phyloP scores from a whole-genome alignment of 2,113 vertebrate genomes.

The Desmodus rotundus region DNA sequence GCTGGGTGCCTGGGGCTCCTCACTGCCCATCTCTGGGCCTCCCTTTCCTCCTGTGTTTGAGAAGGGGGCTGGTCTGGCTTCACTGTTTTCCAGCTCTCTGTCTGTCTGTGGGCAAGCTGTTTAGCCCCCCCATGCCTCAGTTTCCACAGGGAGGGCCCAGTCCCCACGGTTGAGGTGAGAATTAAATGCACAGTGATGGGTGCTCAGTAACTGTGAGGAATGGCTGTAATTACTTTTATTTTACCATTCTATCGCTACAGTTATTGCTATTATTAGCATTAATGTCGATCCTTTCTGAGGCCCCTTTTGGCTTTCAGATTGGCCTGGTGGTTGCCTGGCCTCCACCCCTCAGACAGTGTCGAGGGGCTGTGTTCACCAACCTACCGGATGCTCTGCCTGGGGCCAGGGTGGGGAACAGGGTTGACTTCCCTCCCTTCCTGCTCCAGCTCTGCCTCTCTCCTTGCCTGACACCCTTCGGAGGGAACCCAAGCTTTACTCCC shows the following conservation, averaged over 20 bases:
- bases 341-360: neutral
- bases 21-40: neutral
- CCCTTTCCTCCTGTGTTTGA: neutral
- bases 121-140: neutral
- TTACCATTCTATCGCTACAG: neutral
- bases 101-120: neutral
- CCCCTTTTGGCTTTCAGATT: neutral
- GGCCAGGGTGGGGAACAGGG: rapidly evolving
- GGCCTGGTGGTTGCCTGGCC: neutral
- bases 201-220: neutral
- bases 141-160: neutral
- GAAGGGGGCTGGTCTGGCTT: neutral
- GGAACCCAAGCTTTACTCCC: neutral
- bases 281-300: neutral
- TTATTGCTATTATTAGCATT: neutral
- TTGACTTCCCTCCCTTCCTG: neutral
- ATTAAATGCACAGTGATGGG: no score
- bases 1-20: neutral
- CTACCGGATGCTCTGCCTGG: neutral
- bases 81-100: neutral
- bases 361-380: rapidly evolving
- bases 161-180: neutral
- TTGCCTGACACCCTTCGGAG: neutral
- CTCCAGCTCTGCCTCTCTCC: neutral
- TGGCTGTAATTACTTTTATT: rapidly evolving